Conservation (phyloP, 2,888 invertebrate species). For the Heliconius sara region DNA sequence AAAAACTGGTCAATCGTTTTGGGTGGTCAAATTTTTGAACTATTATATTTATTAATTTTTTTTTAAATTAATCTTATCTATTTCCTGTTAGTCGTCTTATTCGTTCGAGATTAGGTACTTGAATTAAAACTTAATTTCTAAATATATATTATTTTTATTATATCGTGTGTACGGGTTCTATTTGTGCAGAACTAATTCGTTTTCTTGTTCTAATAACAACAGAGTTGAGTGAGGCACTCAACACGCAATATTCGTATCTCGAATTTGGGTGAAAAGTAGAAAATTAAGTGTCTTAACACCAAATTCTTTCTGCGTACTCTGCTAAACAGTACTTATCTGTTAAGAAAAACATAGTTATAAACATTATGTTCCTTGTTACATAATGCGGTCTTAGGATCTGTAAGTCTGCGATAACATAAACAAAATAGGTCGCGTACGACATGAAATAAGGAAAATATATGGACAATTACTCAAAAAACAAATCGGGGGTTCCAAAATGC, state of each 20-base stretch:
- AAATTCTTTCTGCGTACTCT: no score
- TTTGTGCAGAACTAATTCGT: not conserved
- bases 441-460: not conserved
- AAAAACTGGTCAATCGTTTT: constrained; percentile 8
- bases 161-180: not conserved
- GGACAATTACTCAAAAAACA: not conserved
- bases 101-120: not conserved
- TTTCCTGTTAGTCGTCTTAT: not conserved
- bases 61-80: constrained; percentile 8
- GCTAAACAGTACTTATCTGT: not conserved
- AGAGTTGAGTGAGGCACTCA: not conserved
- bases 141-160: not conserved
- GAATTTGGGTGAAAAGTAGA: not conserved
- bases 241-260: not conserved
- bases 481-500: not conserved
- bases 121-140: not conserved
- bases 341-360: not conserved
- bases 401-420: not conserved
- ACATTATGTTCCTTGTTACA: not conserved
- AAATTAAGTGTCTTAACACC: not conserved
- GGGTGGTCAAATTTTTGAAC: constrained; percentile 19
- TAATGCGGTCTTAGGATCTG: not conserved
- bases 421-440: not conserved
- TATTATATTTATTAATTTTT: not conserved
- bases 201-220: not conserved